Evolutionary conservation across 64 coral and sea anemone genomes (phyloP), one percentile per base, ranked within the genome.

Genomic region (Pocillopora verrucosa): DNA sequence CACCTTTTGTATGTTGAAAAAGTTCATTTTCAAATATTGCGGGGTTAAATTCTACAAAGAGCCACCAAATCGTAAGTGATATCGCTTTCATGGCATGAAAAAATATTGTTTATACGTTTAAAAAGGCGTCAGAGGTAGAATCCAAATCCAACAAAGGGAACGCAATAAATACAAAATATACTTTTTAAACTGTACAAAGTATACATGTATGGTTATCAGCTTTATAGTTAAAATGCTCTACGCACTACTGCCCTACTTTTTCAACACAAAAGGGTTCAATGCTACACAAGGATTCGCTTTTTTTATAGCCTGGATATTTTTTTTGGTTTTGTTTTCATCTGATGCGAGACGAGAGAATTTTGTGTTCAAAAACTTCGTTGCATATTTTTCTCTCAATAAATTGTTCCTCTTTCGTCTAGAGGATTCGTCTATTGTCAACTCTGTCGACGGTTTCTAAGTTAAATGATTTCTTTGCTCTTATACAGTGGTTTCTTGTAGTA

Each of bases 261-360:
- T 91, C 89, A 91, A 91, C 89, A 85, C 24, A 67, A 85, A 91
- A 91, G 89, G 89, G 80, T 91, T 91, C 89, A 91, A 82, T 38
- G 12, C 12, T 73, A 76, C 25, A 61, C 68, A 59, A 90, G 80
- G 16, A 13, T 26, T 72, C 20, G 56, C 17, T 73, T 82, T 51
- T 51, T 72, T 70, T 70, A 26, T 70, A 59, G 41, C 57, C 80
- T 81, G 14, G 45, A 80, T 70, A 70, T 11, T 80, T 88, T 74
- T 80, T 58, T 26, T 56, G 3, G 3, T 35, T 34, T 74, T 4
- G 16, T 82, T 74, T 82, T 57, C 80, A 74, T 63, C 65, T 60
- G 34, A 82, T n/a, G 57, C 17, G 68, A 60, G 14, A 25, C 62
- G 24, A 58, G 60, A 68, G 63, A n/a, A 19, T 5, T 77, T 56